Evolutionary conservation across 2,797 vertebrate genomes (phyloP).

Genomic region (Amniataba percoides): DNA sequence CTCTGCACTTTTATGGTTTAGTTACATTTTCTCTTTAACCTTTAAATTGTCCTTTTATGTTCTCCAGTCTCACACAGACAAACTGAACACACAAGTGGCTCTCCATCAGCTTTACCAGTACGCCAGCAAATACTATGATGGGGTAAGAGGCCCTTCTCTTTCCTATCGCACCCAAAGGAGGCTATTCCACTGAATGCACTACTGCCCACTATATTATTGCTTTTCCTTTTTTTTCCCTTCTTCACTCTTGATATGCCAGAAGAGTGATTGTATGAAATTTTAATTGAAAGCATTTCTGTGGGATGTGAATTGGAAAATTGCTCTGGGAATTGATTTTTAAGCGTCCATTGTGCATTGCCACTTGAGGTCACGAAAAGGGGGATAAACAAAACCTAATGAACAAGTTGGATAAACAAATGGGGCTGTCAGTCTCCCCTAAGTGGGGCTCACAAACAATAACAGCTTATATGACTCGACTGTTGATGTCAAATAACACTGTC

Average conservation of each 20-base stretch:
- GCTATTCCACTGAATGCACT: conserved; percentile 77
- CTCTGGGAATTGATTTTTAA: conserved; percentile 82
- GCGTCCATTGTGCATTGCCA: conserved; percentile 75
- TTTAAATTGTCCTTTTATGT: conserved; percentile 53
- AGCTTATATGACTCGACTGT: conserved; percentile 57
- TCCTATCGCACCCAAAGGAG: conserved; percentile 72
- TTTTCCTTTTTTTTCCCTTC: conserved; percentile 43
- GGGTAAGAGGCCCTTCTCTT: conserved; percentile 87
- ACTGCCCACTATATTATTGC: conserved; percentile 78
- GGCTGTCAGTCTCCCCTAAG: conserved; percentile 77
- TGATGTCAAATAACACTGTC: conserved; percentile 63
- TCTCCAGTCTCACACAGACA: conserved; percentile 91
- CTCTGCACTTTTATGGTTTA: conserved; percentile 11
- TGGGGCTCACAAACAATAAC: conserved; percentile 69
- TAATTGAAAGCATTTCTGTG: conserved; percentile 85
- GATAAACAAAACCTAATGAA: conserved; percentile 83
- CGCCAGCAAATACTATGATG: conserved; percentile 98
- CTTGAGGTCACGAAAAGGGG: conserved; percentile 77
- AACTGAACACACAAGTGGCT: conserved; percentile 96
- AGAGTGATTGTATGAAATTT: conserved; percentile 82
- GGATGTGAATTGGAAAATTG: conserved; percentile 85
- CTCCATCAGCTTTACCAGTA: conserved; percentile 99
- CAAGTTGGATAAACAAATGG: conserved; percentile 81
- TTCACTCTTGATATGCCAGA: conserved; percentile 79
- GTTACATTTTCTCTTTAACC: conserved; percentile 51